Evolutionary conservation across 2,888 invertebrate species (phyloP).

Genomic region (Erpobdella octoculata): DNA sequence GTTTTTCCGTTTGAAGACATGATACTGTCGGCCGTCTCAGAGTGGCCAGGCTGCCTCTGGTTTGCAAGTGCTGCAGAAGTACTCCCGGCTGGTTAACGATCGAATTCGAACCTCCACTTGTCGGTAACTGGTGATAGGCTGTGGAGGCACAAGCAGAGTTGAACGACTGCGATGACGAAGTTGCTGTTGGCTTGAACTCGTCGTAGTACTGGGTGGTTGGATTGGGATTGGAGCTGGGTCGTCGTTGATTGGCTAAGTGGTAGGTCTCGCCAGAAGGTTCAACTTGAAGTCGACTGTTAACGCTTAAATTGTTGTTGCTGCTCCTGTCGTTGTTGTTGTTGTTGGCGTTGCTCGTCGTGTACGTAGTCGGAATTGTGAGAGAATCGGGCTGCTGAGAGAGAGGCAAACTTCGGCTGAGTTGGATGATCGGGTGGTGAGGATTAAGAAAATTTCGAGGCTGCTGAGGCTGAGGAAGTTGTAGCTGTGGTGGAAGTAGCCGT

Average conservation of each 20-base stretch:
- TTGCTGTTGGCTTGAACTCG: slow-evolving; percentile 11
- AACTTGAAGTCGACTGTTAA: background rate
- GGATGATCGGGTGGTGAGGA: slow-evolving; percentile 2
- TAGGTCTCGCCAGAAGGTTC: background rate
- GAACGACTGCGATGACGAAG: background rate
- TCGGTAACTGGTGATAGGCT: slow-evolving; percentile 8
- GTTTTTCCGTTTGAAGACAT: slow-evolving; percentile 30
- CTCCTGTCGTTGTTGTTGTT: slow-evolving; percentile 14
- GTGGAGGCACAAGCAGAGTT: background rate
- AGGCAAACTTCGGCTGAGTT: background rate
- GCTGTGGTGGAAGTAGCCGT: background rate
- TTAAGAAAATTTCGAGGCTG: slow-evolving; percentile 5
- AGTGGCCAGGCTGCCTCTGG: slow-evolving; percentile 17
- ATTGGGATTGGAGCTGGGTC: background rate
- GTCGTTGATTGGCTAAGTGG: background rate
- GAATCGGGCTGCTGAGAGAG: background rate
- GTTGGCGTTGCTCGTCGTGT: background rate
- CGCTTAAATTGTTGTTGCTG: background rate
- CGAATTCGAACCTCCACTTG: background rate
- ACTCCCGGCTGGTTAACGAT: background rate
- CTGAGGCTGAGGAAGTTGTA: background rate
- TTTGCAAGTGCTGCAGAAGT: slow-evolving; percentile 10
- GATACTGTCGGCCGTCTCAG: background rate
- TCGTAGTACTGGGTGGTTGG: slow-evolving; percentile 3
- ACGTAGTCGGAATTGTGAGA: background rate